These are phyloP conservation scores for Berghia stephanieae DNA, from an alignment of 1,140 invertebrate species.

Conservation along the genomic window DNA sequence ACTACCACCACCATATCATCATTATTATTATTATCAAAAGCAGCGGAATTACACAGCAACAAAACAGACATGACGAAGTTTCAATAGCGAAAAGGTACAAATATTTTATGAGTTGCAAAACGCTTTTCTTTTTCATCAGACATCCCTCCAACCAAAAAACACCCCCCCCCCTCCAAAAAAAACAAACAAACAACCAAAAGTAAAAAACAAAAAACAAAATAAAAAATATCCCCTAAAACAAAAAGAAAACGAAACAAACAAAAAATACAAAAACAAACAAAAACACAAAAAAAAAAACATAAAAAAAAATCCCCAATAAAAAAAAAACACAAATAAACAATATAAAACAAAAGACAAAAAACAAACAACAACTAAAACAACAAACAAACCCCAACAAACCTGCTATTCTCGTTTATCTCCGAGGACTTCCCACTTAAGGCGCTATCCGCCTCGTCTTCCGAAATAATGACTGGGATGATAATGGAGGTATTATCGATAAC, in stretches of 20 bases:
- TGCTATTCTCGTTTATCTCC: conserved; percentile 47
- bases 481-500: background rate
- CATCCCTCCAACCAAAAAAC: too few relatives aligned
- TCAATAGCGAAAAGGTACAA: too few relatives aligned
- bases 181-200: background rate
- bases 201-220: background rate
- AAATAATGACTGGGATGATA: conserved; percentile 24
- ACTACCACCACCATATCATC: too few relatives aligned
- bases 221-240: background rate
- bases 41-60: too few relatives aligned
- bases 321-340: background rate
- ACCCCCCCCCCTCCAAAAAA: too few relatives aligned
- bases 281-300: background rate
- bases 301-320: background rate
- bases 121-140: too few relatives aligned
- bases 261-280: background rate
- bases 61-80: too few relatives aligned
- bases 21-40: too few relatives aligned
- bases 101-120: too few relatives aligned
- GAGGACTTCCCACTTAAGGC: conserved; percentile 45
- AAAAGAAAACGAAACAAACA: background rate
- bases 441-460: conserved; percentile 48
- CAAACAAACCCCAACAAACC: background rate
- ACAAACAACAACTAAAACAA: background rate
- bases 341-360: background rate